These are phyloP conservation scores for Leptocoma aspasia DNA, from an alignment of 2,113 vertebrate species.

Conservation along the genomic window DNA sequence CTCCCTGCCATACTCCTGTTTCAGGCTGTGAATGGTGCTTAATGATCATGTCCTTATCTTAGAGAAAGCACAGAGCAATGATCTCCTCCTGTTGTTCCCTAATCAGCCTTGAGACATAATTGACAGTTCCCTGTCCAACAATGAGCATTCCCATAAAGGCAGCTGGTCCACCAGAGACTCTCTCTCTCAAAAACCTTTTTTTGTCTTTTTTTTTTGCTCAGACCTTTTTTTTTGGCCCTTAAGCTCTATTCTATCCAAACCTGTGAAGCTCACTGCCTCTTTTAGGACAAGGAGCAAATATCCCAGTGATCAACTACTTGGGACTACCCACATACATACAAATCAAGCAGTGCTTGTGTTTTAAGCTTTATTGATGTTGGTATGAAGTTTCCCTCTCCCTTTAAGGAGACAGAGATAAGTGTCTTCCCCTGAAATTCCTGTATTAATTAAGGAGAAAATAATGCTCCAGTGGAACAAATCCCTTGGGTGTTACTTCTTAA, in stretches of 20 bases:
- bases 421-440: background rate
- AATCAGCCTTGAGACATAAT: background rate
- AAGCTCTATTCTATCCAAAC: background rate
- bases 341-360: background rate
- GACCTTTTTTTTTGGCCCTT: background rate
- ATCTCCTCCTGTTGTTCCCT: background rate
- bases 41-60: background rate
- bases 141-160: background rate
- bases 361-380: background rate
- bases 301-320: background rate
- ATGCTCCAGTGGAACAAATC: background rate
- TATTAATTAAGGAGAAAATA: slow-evolving; percentile 4
- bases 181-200: background rate
- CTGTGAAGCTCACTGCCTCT: background rate
- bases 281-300: background rate
- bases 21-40: background rate
- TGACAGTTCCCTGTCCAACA: background rate
- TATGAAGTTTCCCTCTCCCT: background rate
- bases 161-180: background rate
- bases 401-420: background rate
- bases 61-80: background rate
- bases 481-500: background rate
- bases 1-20: background rate
- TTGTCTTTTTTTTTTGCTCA: background rate
- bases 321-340: accelerated